Base-by-base conservation (phyloP, 2,888 invertebrate genomes). In the Ophion ventricosus region DNA sequence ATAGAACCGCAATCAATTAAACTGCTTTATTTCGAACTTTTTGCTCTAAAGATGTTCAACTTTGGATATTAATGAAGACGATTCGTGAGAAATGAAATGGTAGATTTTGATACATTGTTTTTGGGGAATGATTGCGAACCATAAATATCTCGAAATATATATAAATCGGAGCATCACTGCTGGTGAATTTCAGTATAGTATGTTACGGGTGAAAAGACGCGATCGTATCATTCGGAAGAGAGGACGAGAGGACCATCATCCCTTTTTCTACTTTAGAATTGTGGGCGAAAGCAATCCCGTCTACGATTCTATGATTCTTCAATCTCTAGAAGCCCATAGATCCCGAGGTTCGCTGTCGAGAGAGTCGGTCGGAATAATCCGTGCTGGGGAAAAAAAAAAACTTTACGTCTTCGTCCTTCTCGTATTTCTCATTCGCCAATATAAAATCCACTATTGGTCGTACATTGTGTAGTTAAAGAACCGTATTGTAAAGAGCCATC, bases 351-450 rank as follows among this genome's bases (percentile, higher is more conserved):
- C 59, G 61, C 25, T 25, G 54, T 43, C n/a, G n/a, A 11, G 56
- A 35, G 82, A 70, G 29, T 83, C 74, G 54, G 72, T 80, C 26
- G 56, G 40, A 66, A 72, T 76, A 80, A 83, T 83, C 79, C 57
- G 29, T 74, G 4, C 25, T 64, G 10, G 57, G 54, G n/a, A n/a
- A n/a, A n/a, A n/a, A 14, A n/a, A 17, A 59, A 61, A 64, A 64
- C 40, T 61, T 74, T 63, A 49, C 14, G 63, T 49, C 61, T 40
- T 66, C 79, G 63, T 70, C 54, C 49, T 49, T 80, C 35, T 35
- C 43, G 17, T 14, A n/a, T 76, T 17, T 17, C 11, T 20, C 35
- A 35, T 35, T 66, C 26, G 49, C 69, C n/a, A n/a, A 29, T 74
- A 61, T 23, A 29, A 61, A 57, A 75, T 64, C 69, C 67, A 63